Percentiles rank a stretch among this genome's conserved stretches.
These are phyloP conservation scores for Linyphia triangularis DNA, from an alignment of 2,888 invertebrate species.

Conservation along the genomic window DNA sequence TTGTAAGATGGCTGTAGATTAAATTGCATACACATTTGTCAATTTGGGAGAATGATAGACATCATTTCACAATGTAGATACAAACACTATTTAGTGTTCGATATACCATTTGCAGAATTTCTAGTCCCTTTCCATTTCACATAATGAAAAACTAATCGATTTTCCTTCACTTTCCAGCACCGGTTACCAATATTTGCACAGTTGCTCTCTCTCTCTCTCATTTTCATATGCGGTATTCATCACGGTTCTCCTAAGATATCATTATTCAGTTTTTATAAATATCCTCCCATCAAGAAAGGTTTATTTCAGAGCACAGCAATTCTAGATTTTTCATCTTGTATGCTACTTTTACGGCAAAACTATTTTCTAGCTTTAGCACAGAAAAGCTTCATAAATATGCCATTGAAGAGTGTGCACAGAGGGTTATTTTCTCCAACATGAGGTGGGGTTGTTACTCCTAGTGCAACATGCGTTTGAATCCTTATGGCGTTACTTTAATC, in stretches of 20 bases:
- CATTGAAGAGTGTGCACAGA: constrained; percentile 17
- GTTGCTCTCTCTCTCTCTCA: neutral
- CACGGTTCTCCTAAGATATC: constrained; percentile 70
- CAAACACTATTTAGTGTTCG: constrained; percentile 38
- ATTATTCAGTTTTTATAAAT: constrained; percentile 8
- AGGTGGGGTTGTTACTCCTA: constrained; percentile 14
- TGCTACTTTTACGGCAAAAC: constrained; percentile 63
- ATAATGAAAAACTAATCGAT: constrained; percentile 13
- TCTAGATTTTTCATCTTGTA: constrained; percentile 29
- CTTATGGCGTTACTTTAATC: neutral
- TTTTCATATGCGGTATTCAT: constrained; percentile 25
- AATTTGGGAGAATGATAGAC: constrained; percentile 1
- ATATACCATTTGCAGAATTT: neutral
- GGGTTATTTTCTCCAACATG: constrained; percentile 3
- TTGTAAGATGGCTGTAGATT: neutral
- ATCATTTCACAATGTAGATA: constrained; percentile 28
- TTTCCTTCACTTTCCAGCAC: constrained; percentile 64
- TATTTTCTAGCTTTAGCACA: constrained; percentile 70
- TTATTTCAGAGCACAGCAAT: constrained; percentile 28
- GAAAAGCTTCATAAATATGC: constrained; percentile 29
- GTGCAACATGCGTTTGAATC: constrained; percentile 15
- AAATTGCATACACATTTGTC: neutral
- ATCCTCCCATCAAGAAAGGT: constrained; percentile 15
- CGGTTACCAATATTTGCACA: constrained; percentile 45
- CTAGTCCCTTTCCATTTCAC: neutral